These are phyloP conservation scores for Mnemiopsis leidyi DNA, from an alignment of 37 sponge, comb jelly and placozoan genomes.

Conservation along the genomic window DNA sequence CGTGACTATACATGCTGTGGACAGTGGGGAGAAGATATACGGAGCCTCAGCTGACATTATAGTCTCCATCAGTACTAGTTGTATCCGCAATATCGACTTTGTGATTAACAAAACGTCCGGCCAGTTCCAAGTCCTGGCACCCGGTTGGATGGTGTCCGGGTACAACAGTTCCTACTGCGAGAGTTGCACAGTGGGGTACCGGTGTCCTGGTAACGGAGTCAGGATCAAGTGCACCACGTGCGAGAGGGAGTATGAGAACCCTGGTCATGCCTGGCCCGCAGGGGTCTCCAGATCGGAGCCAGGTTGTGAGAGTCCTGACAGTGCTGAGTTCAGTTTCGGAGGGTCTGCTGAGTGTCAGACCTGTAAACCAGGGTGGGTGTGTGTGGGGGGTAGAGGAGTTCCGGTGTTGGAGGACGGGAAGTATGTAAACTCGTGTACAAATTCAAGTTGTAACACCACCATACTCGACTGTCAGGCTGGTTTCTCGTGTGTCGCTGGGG, in stretches of 20 bases:
- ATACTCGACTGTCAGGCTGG: conserved; percentile 31
- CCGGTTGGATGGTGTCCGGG: conserved; percentile 38
- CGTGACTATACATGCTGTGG: background rate
- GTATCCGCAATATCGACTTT: background rate
- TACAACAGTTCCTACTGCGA: background rate
- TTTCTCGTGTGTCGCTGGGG: conserved; percentile 30
- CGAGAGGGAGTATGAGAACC: background rate
- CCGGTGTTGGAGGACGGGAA: conserved; percentile 14
- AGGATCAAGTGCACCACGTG: conserved; percentile 29
- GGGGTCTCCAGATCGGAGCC: background rate
- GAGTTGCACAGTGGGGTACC: conserved; percentile 27
- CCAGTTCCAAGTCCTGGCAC: background rate
- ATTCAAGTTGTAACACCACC: background rate
- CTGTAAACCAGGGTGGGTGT: conserved; percentile 47
- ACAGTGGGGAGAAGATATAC: background rate
- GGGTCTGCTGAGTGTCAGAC: background rate
- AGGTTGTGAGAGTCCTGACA: background rate
- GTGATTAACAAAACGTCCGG: background rate
- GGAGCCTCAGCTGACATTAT: background rate
- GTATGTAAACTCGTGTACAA: conserved; percentile 19
- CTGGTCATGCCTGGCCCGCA: background rate
- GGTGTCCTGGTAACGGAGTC: conserved; percentile 22
- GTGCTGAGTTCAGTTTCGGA: conserved; percentile 38
- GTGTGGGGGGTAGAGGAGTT: background rate
- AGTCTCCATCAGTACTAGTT: background rate